Conservation (phyloP, 2,888 invertebrate genomes). For the Hofmannophila pseudospretella region DNA sequence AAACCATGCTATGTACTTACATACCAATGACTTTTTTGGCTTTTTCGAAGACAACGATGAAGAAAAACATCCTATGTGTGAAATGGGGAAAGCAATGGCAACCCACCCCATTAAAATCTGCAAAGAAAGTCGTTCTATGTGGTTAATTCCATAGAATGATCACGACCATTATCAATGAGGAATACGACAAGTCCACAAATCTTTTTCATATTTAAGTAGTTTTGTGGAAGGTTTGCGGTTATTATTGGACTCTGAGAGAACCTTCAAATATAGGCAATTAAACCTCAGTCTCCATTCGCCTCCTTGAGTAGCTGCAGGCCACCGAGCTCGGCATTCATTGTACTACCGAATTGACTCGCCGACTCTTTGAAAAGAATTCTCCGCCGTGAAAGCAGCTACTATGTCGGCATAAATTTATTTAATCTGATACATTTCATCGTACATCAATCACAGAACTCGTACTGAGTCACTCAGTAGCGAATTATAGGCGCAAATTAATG, state of each 20-base stretch:
- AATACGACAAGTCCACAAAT: no score
- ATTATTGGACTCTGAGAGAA: conserved; percentile 1
- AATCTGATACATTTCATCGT: conserved; percentile 58
- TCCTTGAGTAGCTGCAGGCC: conserved; percentile 18
- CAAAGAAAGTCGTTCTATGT: no score
- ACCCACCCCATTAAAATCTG: no score
- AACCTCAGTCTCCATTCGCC: not conserved
- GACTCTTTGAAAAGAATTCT: conserved; percentile 51
- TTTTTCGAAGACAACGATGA: no score
- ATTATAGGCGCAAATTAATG: conserved; percentile 37
- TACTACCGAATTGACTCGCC: conserved; percentile 64
- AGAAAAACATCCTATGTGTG: no score
- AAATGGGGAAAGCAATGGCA: no score
- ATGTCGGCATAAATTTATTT: conserved; percentile 54
- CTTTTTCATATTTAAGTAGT: no score
- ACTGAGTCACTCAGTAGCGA: conserved; percentile 28
- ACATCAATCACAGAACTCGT: conserved; percentile 55
- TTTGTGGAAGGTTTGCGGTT: no score
- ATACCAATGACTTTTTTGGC: no score
- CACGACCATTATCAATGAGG: no score
- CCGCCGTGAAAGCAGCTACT: conserved; percentile 57
- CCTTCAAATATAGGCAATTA: conserved; percentile 11
- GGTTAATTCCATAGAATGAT: no score
- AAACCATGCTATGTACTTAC: no score
- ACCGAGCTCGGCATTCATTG: conserved; percentile 45